phyloP scores from a whole-genome alignment of 2,113 vertebrate species.

The Pseudorasbora parva region DNA sequence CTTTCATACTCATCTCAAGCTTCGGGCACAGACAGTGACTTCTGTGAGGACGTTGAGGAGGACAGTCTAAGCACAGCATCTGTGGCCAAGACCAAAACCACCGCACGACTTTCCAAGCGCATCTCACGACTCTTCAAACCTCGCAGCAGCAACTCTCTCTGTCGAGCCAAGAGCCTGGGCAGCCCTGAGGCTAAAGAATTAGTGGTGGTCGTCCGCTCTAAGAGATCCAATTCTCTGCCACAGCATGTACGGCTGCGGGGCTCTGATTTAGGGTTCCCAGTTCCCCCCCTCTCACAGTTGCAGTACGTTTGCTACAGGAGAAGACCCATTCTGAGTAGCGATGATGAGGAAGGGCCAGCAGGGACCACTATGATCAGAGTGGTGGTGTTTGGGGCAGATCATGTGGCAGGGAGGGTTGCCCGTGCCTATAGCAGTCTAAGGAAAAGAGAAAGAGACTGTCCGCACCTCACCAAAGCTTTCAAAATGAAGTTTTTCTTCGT shows the following conservation, averaged over 20 bases:
- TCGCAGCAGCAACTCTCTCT: conserved; percentile 78
- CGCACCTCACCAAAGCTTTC: conserved; percentile 85
- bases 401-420: conserved; percentile 92
- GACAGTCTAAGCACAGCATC: conserved; percentile 63
- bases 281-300: conserved; percentile 26
- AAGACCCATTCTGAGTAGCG: conserved; percentile 88
- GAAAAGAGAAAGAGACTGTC: conserved; percentile 83
- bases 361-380: conserved; percentile 83
- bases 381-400: conserved; percentile 93
- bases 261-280: conserved; percentile 47
- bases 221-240: conserved; percentile 88
- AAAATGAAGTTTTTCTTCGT: conserved; percentile 92
- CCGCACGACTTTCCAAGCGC: conserved; percentile 78
- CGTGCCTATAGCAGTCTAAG: conserved; percentile 89
- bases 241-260: conserved; percentile 76
- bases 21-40: conserved; percentile 88
- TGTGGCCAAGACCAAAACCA: conserved; percentile 56
- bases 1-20: conserved; percentile 80
- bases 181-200: conserved; percentile 71
- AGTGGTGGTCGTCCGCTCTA: conserved; percentile 71
- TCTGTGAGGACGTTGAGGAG: conserved; percentile 87
- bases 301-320: conserved; percentile 77
- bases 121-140: conserved; percentile 87
- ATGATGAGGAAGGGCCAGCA: conserved; percentile 83
- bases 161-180: conserved; percentile 86